A percentile compares a stretch with the other conserved stretches of the same genome.
These are phyloP conservation scores for Phaethornis superciliosus DNA, from an alignment of 2,113 vertebrate genomes.

Conservation along the genomic window DNA sequence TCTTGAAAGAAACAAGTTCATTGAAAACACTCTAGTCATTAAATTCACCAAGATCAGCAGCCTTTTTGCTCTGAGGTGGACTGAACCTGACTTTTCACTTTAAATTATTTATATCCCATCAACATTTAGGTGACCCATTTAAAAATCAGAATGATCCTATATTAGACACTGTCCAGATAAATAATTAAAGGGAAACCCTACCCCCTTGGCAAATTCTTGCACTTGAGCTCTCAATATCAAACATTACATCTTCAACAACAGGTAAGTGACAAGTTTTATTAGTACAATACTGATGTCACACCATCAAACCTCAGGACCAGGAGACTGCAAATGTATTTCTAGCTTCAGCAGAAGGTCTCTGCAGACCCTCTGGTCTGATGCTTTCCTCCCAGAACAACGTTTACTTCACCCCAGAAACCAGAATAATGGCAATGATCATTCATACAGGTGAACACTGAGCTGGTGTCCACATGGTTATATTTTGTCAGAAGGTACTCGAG, in stretches of 20 bases:
- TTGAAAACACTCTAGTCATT: not conserved
- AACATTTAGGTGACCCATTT: not conserved
- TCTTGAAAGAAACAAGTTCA: not conserved
- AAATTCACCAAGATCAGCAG: not conserved
- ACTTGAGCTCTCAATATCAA: not conserved
- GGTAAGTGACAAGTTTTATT: not conserved
- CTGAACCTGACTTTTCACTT: not conserved
- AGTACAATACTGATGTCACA: not conserved
- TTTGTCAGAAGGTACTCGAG: not conserved
- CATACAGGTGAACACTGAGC: not conserved
- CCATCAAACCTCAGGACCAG: not conserved
- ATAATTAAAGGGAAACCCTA: not conserved
- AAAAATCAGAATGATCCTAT: not conserved
- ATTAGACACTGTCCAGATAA: not conserved
- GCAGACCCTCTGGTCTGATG: not conserved
- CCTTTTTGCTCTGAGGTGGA: not conserved
- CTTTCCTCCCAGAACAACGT: not conserved
- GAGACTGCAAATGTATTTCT: not conserved
- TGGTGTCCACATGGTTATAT: not conserved
- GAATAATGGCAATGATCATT: not conserved
- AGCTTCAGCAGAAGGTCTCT: not conserved
- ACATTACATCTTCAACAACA: not conserved
- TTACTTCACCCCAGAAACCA: not conserved
- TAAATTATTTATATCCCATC: not conserved
- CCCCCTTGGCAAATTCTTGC: not conserved